These are phyloP conservation scores for Drosophila borealis DNA, from an alignment of 2,888 invertebrate species.

Conservation along the genomic window DNA sequence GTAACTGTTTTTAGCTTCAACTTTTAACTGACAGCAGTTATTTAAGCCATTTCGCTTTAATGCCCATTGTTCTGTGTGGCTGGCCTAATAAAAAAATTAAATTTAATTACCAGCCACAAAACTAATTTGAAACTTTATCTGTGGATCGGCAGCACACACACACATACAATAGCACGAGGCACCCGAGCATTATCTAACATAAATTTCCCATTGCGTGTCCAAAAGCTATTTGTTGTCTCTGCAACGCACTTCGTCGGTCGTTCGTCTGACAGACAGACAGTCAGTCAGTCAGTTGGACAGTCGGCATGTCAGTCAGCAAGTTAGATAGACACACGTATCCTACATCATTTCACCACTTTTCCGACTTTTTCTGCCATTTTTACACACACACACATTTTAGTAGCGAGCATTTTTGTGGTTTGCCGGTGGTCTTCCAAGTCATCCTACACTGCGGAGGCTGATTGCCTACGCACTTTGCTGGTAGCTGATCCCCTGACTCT, in stretches of 20 bases:
- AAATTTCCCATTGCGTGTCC: constrained; percentile 78
- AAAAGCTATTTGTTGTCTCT: constrained; percentile 72
- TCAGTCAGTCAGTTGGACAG: constrained; percentile 43
- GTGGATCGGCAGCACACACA: constrained; percentile 56
- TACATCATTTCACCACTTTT: constrained; percentile 74
- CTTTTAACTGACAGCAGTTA: constrained; percentile 27
- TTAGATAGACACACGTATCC: constrained; percentile 51
- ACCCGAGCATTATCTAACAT: constrained; percentile 72
- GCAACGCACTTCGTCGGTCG: constrained; percentile 45
- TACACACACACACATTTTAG: constrained; percentile 42
- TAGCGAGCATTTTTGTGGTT: constrained; percentile 57
- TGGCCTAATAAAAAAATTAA: constrained; percentile 75
- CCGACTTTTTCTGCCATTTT: constrained; percentile 52
- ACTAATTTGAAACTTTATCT: constrained; percentile 78
- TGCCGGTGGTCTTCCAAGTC: constrained; percentile 48
- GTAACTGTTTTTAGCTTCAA: neutral
- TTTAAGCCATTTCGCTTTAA: constrained; percentile 28
- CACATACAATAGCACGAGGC: constrained; percentile 25
- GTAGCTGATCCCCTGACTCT: constrained; percentile 1
- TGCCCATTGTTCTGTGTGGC: constrained; percentile 50
- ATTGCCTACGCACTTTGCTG: constrained; percentile 57
- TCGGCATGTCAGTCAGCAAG: constrained; percentile 44
- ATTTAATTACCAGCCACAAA: constrained; percentile 78
- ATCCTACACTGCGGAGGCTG: constrained; percentile 47
- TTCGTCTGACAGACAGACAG: constrained; percentile 26